Percentiles rank a stretch among this genome's conserved stretches.
phyloP scores from a whole-genome alignment of 2,888 invertebrate genomes.

The Hedychridium roseum region DNA sequence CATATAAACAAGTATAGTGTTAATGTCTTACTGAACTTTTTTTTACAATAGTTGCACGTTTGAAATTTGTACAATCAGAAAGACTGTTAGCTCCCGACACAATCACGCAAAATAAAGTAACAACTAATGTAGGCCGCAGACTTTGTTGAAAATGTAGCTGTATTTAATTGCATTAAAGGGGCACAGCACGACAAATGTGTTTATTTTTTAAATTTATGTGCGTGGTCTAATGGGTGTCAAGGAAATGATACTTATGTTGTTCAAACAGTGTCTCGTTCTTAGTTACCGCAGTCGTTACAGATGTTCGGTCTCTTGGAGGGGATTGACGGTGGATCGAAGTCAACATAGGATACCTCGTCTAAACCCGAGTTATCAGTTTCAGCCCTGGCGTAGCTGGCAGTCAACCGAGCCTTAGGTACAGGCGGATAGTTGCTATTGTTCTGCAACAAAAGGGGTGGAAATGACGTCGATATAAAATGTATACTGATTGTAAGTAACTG shows the following conservation, averaged over 20 bases:
- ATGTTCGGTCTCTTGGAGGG: slow-evolving; percentile 41
- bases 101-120: too few relatives aligned
- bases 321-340: slow-evolving; percentile 36
- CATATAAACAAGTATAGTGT: neutral
- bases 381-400: too few relatives aligned
- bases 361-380: too few relatives aligned
- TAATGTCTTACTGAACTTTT: neutral
- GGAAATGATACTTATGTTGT: slow-evolving; percentile 11
- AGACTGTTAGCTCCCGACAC: too few relatives aligned
- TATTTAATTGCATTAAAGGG: too few relatives aligned
- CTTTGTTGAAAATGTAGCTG: neutral
- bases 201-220: too few relatives aligned
- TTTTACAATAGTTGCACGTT: neutral
- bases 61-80: too few relatives aligned
- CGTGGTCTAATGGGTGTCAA: neutral
- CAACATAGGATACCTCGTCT: slow-evolving; percentile 41
- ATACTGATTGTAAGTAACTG: too few relatives aligned
- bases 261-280: slow-evolving; percentile 7
- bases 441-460: slow-evolving; percentile 25
- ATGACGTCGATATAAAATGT: slow-evolving; percentile 1
- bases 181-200: too few relatives aligned
- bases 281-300: slow-evolving; percentile 57
- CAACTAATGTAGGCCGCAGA: too few relatives aligned
- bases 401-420: slow-evolving; percentile 38
- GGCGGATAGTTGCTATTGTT: slow-evolving; percentile 29